Percentiles rank a stretch among this genome's conserved stretches.
Evolutionary conservation across 2,797 vertebrate species (phyloP).

Genomic region (Chelon auratus): DNA sequence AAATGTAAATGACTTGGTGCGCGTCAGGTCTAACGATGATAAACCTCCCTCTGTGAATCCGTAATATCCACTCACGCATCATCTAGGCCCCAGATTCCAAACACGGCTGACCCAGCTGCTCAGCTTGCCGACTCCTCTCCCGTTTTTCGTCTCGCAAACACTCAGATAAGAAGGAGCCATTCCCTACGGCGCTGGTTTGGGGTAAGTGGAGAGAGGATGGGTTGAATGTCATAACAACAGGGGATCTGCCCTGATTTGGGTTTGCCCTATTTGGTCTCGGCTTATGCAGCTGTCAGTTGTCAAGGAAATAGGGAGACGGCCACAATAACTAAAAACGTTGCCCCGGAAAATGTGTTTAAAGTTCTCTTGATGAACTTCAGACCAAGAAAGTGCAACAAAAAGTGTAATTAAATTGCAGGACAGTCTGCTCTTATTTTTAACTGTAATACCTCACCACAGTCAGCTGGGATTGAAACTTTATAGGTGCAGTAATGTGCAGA

Average conservation of each 20-base stretch:
- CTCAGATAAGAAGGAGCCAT: slow-evolving; percentile 49
- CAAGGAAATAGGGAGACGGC: slow-evolving; percentile 29
- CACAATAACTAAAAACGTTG: slow-evolving; percentile 31
- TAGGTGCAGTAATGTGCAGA: background rate
- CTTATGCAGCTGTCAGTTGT: slow-evolving; percentile 57
- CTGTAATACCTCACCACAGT: background rate
- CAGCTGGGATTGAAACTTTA: background rate
- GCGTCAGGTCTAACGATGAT: too few species aligned
- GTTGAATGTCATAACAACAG: slow-evolving; percentile 56
- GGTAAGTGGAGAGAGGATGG: slow-evolving; percentile 41
- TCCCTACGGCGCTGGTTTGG: slow-evolving; percentile 50
- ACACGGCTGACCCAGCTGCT: slow-evolving; percentile 63
- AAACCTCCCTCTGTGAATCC: slow-evolving; percentile 4
- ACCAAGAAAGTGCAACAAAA: background rate
- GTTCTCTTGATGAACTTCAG: slow-evolving; percentile 13
- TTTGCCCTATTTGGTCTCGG: slow-evolving; percentile 72
- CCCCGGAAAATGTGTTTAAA: slow-evolving; percentile 9
- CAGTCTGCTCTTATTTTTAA: background rate
- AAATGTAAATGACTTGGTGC: too few species aligned
- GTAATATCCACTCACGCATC: background rate
- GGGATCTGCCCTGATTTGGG: slow-evolving; percentile 78
- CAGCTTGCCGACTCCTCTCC: slow-evolving; percentile 42
- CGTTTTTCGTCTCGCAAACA: slow-evolving; percentile 40
- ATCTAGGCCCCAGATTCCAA: slow-evolving; percentile 38
- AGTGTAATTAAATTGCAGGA: background rate